A percentile compares a stretch with the other conserved stretches of the same genome.
phyloP scores from a whole-genome alignment of 2,888 invertebrate species.

The Tenthredo notha region DNA sequence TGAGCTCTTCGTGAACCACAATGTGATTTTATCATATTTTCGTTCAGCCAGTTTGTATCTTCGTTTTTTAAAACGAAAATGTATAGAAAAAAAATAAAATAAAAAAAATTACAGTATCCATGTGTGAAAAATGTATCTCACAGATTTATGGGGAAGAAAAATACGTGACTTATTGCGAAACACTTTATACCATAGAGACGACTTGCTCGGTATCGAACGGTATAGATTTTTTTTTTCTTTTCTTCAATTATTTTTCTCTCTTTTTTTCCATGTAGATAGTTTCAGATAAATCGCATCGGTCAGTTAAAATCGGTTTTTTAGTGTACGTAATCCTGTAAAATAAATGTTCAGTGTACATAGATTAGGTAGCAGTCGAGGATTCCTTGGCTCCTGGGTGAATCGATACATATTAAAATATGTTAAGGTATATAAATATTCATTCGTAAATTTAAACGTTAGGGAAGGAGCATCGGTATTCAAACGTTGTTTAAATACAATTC shows the following conservation, averaged over 20 bases:
- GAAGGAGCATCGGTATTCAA: neutral
- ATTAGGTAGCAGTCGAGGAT: neutral
- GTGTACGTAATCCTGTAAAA: neutral
- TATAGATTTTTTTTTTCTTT: neutral
- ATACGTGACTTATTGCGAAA: slow-evolving; percentile 35
- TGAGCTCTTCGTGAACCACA: neutral
- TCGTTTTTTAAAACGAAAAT: slow-evolving; percentile 26
- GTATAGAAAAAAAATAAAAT: neutral
- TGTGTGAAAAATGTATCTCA: slow-evolving; percentile 10
- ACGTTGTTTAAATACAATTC: slow-evolving; percentile 45
- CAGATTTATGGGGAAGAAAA: neutral
- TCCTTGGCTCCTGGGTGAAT: neutral
- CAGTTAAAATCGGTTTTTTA: neutral
- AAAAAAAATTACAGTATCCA: slow-evolving; percentile 2
- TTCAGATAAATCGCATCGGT: slow-evolving; percentile 20
- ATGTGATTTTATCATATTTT: slow-evolving; percentile 37
- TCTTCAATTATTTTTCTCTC: neutral
- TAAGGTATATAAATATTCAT: slow-evolving; percentile 44
- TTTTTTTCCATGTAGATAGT: neutral
- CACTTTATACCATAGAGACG: neutral
- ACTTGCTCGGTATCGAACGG: neutral
- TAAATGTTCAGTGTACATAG: neutral
- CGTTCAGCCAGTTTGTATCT: slow-evolving; percentile 32
- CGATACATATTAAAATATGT: slow-evolving; percentile 50
- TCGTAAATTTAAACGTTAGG: slow-evolving; percentile 20